Evolutionary conservation across 2,113 vertebrate genomes (phyloP).

Genomic region (Thinocorus orbignyianus): DNA sequence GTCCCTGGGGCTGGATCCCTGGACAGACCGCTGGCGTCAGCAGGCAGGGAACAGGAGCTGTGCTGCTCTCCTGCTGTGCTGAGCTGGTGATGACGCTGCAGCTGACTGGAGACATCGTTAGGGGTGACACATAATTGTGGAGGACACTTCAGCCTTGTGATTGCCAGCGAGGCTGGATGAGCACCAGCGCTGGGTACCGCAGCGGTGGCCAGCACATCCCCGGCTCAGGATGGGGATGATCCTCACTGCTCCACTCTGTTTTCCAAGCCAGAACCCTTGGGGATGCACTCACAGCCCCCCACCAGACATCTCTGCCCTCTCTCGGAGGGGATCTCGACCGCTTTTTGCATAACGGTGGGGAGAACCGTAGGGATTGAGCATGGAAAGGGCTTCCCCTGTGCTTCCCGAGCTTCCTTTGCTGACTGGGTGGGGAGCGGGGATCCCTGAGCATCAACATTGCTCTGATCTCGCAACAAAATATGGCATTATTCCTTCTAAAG

Average conservation of each 20-base stretch:
- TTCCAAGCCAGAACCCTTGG: neutral
- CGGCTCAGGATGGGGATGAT: rapidly evolving
- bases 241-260: neutral
- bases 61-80: rapidly evolving
- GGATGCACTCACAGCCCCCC: rapidly evolving
- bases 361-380: rapidly evolving
- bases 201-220: rapidly evolving
- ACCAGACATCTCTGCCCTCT: neutral
- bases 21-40: neutral
- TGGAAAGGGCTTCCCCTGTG: neutral
- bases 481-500: neutral
- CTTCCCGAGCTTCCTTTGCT: neutral
- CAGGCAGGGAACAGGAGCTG: neutral
- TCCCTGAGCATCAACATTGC: neutral
- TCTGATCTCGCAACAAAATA: neutral
- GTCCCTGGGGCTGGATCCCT: neutral
- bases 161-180: neutral
- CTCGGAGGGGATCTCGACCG: too few species aligned
- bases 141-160: neutral
- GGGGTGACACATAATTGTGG: neutral
- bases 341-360: rapidly evolving
- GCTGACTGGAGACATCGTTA: neutral
- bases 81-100: neutral
- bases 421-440: rapidly evolving
- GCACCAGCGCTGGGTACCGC: rapidly evolving